Conservation (phyloP, 2,113 vertebrate species). For the Tapirus terrestris region DNA sequence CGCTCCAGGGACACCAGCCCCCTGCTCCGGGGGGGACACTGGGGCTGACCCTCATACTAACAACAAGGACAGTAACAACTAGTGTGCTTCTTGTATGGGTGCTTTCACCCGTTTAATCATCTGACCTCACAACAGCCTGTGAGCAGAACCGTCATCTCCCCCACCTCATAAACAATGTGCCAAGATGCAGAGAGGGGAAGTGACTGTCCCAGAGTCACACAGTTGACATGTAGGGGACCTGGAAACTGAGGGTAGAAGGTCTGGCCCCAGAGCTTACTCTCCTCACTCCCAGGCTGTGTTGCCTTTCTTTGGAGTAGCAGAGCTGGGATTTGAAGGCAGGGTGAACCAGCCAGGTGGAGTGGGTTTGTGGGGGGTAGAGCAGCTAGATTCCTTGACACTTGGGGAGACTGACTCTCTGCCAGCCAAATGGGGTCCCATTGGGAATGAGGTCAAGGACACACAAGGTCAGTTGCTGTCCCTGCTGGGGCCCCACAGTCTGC, state of each 20-base stretch:
- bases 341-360: background rate
- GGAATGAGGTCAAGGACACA: background rate
- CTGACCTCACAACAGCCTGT: background rate
- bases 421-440: background rate
- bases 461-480: background rate
- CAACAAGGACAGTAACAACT: background rate
- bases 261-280: background rate
- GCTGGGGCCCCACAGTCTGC: background rate
- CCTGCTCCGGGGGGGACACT: background rate
- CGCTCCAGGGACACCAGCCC: background rate
- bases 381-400: background rate
- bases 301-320: background rate
- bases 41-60: background rate
- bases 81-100: too few relatives aligned
- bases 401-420: constrained; percentile 2
- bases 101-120: background rate
- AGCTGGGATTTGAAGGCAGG: background rate
- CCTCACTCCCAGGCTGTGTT: background rate
- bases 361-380: background rate
- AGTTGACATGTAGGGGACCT: fast-evolving
- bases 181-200: background rate
- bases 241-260: background rate
- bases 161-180: background rate
- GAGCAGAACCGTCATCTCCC: background rate
- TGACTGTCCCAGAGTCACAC: background rate